Evolutionary conservation across 2,113 vertebrate genomes (phyloP).

Genomic region (Grallaria varia): DNA sequence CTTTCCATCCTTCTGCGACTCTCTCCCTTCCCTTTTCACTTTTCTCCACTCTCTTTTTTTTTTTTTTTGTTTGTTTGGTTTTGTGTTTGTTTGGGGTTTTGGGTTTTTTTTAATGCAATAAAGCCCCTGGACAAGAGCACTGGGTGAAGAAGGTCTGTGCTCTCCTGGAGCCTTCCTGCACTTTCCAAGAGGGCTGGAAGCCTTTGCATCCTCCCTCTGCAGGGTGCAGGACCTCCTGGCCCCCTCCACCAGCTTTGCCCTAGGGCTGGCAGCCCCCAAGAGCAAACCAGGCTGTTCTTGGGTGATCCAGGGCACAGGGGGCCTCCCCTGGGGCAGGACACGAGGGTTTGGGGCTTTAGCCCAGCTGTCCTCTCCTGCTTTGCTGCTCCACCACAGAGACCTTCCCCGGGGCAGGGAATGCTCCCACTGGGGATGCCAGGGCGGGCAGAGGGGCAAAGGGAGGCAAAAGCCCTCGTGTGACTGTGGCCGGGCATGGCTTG

Average conservation of each 20-base stretch:
- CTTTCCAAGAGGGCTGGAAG: not conserved
- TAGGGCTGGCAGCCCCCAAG: not conserved
- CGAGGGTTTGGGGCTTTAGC: not conserved
- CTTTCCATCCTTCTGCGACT: not conserved
- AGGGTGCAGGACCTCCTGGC: not conserved
- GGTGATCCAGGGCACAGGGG: not conserved
- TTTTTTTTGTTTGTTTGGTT: too few relatives aligned
- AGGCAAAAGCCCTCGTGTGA: not conserved
- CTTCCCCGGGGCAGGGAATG: not conserved
- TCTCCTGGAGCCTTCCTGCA: not conserved
- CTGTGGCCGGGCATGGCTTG: not conserved
- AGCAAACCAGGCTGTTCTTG: rapidly evolving
- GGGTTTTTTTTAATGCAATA: not conserved
- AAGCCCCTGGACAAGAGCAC: not conserved
- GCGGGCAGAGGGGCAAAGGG: not conserved
- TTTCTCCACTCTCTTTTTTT: not conserved
- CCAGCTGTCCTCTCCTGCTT: not conserved
- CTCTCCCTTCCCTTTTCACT: not conserved
- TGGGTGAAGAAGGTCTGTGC: not conserved
- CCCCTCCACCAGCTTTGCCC: not conserved
- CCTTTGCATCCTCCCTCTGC: not conserved
- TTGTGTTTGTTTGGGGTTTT: too few relatives aligned
- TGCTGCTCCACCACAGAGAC: not conserved
- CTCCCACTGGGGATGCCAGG: not conserved
- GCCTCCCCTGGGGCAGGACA: not conserved